Percentiles rank a stretch among this genome's conserved stretches.
Conservation (phyloP, 1,140 invertebrate species). For the Galleria mellonella region DNA sequence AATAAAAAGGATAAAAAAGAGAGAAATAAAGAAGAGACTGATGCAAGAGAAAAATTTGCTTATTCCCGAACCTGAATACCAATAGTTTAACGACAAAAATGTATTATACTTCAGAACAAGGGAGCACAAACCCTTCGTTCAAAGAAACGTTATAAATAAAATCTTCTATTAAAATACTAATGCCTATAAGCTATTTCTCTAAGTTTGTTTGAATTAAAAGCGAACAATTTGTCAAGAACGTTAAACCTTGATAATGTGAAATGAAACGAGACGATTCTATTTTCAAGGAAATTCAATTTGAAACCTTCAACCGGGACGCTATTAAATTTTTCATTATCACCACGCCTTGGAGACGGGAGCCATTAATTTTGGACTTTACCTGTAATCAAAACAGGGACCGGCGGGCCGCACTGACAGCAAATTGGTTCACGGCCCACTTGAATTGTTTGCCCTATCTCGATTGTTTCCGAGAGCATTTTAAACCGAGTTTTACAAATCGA, state of each 20-base stretch:
- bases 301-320: conserved; percentile 15
- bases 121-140: conserved; percentile 25
- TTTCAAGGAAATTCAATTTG: conserved; percentile 46
- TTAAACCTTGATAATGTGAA: conserved; percentile 25
- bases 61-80: conserved; percentile 32
- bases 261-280: conserved; percentile 28
- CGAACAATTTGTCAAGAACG: conserved; percentile 30
- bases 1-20: conserved; percentile 24
- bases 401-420: conserved; percentile 14
- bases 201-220: conserved; percentile 3
- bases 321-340: conserved; percentile 59
- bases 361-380: conserved; percentile 51
- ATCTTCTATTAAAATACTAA: too few relatives aligned
- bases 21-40: conserved; percentile 30
- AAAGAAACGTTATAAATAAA: too few relatives aligned
- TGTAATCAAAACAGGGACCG: conserved; percentile 34
- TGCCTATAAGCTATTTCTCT: too few relatives aligned
- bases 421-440: conserved; percentile 41
- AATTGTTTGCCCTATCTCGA: conserved; percentile 32
- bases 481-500: not conserved
- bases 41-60: conserved; percentile 21
- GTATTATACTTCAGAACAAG: conserved; percentile 38
- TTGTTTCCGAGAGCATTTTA: conserved; percentile 10
- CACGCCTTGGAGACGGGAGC: conserved; percentile 14
- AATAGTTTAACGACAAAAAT: conserved; percentile 8